Percentiles rank a stretch among this genome's conserved stretches.
These are phyloP conservation scores for Drosophila merina DNA, from an alignment of 2,888 invertebrate genomes.

Conservation along the genomic window DNA sequence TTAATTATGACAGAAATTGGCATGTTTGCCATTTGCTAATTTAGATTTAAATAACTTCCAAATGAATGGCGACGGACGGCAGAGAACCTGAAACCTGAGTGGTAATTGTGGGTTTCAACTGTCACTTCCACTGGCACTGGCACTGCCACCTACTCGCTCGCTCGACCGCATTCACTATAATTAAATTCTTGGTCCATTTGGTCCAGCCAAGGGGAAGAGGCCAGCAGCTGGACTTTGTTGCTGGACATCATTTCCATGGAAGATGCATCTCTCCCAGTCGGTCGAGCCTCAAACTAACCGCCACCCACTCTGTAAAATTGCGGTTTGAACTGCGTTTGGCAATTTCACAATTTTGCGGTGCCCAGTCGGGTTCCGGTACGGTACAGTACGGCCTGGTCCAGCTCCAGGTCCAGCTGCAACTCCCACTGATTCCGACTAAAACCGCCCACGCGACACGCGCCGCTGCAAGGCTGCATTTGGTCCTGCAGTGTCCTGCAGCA, in stretches of 20 bases:
- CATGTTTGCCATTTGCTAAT: neutral
- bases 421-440: neutral
- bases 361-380: no score
- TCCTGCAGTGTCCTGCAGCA: slow-evolving; percentile 1
- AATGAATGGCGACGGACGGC: neutral
- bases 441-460: neutral
- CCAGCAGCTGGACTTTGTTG: neutral
- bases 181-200: slow-evolving; percentile 2
- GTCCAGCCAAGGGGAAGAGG: no score
- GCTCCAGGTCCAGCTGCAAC: neutral
- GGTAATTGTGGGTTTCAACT: neutral
- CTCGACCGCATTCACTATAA: slow-evolving; percentile 2
- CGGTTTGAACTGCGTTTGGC: slow-evolving; percentile 36
- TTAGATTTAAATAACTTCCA: neutral
- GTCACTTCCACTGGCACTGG: neutral
- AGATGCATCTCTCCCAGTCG: neutral
- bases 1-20: neutral
- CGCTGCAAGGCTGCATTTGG: no score
- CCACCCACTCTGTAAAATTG: slow-evolving; percentile 25
- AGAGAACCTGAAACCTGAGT: neutral
- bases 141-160: neutral
- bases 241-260: neutral
- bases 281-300: neutral
- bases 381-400: neutral
- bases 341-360: slow-evolving; percentile 43